phyloP scores from a whole-genome alignment of 1,140 invertebrate species.

The Pseudomyrmex flavicornis region DNA sequence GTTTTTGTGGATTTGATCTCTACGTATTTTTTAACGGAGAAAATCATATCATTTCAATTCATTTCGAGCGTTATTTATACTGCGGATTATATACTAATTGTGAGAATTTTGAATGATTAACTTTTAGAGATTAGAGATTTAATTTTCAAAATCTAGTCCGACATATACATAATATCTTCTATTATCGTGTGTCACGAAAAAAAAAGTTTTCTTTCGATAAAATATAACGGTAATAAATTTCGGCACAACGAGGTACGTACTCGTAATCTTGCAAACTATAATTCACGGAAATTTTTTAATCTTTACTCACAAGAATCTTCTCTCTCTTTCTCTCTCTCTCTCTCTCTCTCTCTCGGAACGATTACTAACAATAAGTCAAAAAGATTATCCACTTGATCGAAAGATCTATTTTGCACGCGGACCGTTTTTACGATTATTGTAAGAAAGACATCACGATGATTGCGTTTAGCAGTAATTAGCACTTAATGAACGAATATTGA shows the following conservation, averaged over 20 bases:
- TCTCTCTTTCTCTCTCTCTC: too few relatives aligned
- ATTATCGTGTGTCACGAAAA: too few relatives aligned
- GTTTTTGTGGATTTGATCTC: conserved; percentile 10
- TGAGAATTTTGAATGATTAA: background rate
- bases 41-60: background rate
- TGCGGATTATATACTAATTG: background rate
- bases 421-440: conserved; percentile 43
- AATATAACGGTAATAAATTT: too few relatives aligned
- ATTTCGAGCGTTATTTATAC: background rate
- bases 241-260: too few relatives aligned
- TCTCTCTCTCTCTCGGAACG: too few relatives aligned
- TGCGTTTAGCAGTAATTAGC: too few relatives aligned
- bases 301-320: conserved; percentile 24
- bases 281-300: conserved; percentile 44
- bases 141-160: conserved; percentile 15
- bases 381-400: background rate
- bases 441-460: too few relatives aligned
- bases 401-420: conserved; percentile 21
- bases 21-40: background rate
- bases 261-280: conserved; percentile 4
- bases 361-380: too few relatives aligned
- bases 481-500: too few relatives aligned
- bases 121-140: background rate
- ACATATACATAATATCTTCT: too few relatives aligned
- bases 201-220: too few relatives aligned